Base-by-base conservation (phyloP, 2,797 vertebrate genomes). In the Acipenser ruthenus region DNA sequence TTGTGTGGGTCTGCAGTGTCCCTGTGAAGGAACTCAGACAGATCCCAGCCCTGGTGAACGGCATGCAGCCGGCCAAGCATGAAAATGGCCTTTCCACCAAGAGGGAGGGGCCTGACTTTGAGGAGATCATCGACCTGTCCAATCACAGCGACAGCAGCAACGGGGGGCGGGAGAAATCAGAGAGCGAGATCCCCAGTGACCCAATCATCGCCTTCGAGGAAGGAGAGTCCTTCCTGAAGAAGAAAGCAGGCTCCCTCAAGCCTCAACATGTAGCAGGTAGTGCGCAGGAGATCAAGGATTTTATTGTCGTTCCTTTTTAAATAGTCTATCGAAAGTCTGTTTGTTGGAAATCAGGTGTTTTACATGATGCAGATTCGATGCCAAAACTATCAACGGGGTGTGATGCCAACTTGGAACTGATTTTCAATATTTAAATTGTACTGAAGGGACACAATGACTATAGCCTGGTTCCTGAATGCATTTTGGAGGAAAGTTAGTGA, bases 191-290 rank as follows among this genome's bases (percentile, higher is more conserved):
- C 51, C 62, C 84, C 18, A 55, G 76, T 0, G 83, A 93, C 79
- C 84, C 91, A 59, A 93, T 99, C 76, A 85, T 96, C 70, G 79
- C 92, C 7, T 99, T 96, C 0, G 86, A 92, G 0, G 90, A 87
- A 7, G 91, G 92, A 69, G 94, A 95, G 71, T 79, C 93, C 0
- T 99, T 97, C 83, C 88, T 97, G 81, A 98, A 94, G 77, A 98
- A 94, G 77, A 95, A 94, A 80, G 82, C 93, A 0, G 88, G 91
- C 65, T 87, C 95, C 48, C 91, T 97, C 71, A 89, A 95, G 65
- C 91, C 95, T 1, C 90, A 90, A 74, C 95, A 97, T 79, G 92
- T 96, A 71, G 93, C 96, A 93, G 95, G 96, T 99, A 83, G 73
- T 73, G 12, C 1, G 13, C 23, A 1, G 23, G 13, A 12, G 1